These are phyloP conservation scores for Malthinus flaveolus DNA, from an alignment of 2,888 invertebrate species.

Conservation along the genomic window DNA sequence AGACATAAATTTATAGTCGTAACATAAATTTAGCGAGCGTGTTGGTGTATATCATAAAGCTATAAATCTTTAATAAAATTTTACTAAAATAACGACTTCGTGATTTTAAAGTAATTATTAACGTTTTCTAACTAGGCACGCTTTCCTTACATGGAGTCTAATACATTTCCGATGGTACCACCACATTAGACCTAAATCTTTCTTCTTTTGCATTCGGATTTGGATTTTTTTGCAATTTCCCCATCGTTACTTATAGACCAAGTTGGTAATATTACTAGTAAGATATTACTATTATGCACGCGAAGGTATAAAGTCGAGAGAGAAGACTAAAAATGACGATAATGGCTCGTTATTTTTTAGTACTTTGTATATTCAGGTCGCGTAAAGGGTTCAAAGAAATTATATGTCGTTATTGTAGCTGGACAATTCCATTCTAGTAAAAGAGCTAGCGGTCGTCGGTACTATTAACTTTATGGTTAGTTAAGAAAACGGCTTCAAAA, in stretches of 20 bases:
- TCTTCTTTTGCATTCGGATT: no score
- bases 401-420: conserved; percentile 18
- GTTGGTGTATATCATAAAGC: conserved; percentile 2
- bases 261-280: no score
- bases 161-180: neutral
- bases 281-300: no score
- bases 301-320: no score
- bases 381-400: conserved; percentile 10
- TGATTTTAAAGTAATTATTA: conserved; percentile 7
- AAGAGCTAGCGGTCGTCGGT: conserved; percentile 7
- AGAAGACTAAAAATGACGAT: no score
- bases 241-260: no score
- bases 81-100: conserved; percentile 6
- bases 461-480: conserved; percentile 26
- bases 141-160: conserved; percentile 1
- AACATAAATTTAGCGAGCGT: neutral
- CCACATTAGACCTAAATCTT: no score
- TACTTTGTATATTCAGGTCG: conserved; percentile 1
- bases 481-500: conserved; percentile 20
- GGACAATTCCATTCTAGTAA: conserved; percentile 14
- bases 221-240: no score
- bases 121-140: conserved; percentile 2
- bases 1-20: no score
- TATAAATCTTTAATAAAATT: conserved; percentile 5
- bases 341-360: neutral